Evolutionary conservation across 1,140 invertebrate species (phyloP).

Genomic region (Luehdorfia chinensis): DNA sequence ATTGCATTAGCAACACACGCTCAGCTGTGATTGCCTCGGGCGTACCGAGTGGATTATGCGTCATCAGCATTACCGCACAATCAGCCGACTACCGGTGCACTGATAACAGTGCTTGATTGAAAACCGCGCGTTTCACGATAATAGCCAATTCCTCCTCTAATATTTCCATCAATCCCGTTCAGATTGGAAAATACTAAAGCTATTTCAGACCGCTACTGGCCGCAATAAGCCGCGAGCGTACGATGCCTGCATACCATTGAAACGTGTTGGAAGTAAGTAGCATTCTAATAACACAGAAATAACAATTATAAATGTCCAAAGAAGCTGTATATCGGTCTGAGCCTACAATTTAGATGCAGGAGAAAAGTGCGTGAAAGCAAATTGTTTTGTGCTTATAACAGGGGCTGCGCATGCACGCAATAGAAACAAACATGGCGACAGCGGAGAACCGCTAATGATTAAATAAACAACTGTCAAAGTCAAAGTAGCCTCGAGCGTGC

Average conservation of each 20-base stretch:
- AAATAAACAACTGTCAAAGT: too few species aligned
- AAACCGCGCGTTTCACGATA: conserved; percentile 15
- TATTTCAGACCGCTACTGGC: conserved; percentile 2
- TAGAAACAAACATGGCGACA: too few species aligned
- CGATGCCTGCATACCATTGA: too few species aligned
- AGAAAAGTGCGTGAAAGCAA: conserved; percentile 57
- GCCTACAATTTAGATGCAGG: conserved; percentile 42
- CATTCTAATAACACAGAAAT: too few species aligned
- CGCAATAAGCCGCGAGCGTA: too few species aligned
- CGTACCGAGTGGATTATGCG: neutral
- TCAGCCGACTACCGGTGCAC: conserved; percentile 3
- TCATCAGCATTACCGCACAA: conserved; percentile 4
- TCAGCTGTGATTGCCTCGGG: neutral
- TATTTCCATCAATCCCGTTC: neutral
- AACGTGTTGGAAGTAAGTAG: too few species aligned
- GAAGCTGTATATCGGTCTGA: conserved; percentile 14
- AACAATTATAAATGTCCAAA: too few species aligned
- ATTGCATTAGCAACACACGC: too few species aligned
- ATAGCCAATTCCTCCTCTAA: conserved; percentile 11
- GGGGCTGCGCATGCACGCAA: conserved; percentile 44
- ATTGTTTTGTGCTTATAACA: conserved; percentile 48
- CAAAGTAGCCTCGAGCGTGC: too few species aligned
- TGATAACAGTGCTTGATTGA: conserved; percentile 14
- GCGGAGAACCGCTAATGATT: too few species aligned
- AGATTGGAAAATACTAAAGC: conserved; percentile 1